phyloP scores from a whole-genome alignment of 1,140 invertebrate species.

The Drosophila pruinosa region DNA sequence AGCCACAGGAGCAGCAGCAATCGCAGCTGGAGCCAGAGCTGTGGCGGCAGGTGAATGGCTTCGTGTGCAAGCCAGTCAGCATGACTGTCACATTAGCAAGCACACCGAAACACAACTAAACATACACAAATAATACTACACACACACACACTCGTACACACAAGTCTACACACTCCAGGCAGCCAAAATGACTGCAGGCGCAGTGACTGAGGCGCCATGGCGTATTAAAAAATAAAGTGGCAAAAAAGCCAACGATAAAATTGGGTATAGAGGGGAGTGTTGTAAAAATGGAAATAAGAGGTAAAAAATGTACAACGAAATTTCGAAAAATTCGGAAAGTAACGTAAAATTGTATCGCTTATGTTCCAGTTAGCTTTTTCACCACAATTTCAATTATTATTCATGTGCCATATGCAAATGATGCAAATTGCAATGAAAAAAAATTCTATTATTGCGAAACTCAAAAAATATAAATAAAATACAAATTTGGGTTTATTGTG shows the following conservation, averaged over 20 bases:
- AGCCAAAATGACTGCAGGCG: conserved; percentile 72
- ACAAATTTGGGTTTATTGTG: neutral
- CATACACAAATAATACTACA: conserved; percentile 10
- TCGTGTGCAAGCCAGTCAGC: conserved; percentile 75
- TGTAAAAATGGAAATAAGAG: neutral
- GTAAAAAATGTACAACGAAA: conserved; percentile 3
- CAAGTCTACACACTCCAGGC: neutral
- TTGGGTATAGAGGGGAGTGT: too few species aligned
- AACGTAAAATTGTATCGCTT: conserved; percentile 47
- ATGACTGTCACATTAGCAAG: conserved; percentile 77
- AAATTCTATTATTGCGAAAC: conserved; percentile 24
- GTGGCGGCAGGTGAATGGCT: conserved; percentile 41
- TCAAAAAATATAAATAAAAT: neutral
- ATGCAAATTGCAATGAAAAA: conserved; percentile 3
- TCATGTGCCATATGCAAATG: conserved; percentile 20
- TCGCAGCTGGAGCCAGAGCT: conserved; percentile 9
- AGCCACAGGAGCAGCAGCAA: conserved; percentile 2
- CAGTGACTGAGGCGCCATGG: conserved; percentile 66
- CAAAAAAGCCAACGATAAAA: conserved; percentile 15
- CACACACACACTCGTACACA: conserved; percentile 9
- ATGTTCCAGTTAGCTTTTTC: conserved; percentile 44
- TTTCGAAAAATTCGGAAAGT: conserved; percentile 16
- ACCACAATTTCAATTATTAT: conserved; percentile 35
- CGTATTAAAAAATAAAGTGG: conserved; percentile 68
- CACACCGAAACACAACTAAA: conserved; percentile 37